Evolutionary conservation across 2,888 invertebrate species (phyloP), one percentile per base, ranked within the genome.

Genomic region (Coenonympha glycerion): DNA sequence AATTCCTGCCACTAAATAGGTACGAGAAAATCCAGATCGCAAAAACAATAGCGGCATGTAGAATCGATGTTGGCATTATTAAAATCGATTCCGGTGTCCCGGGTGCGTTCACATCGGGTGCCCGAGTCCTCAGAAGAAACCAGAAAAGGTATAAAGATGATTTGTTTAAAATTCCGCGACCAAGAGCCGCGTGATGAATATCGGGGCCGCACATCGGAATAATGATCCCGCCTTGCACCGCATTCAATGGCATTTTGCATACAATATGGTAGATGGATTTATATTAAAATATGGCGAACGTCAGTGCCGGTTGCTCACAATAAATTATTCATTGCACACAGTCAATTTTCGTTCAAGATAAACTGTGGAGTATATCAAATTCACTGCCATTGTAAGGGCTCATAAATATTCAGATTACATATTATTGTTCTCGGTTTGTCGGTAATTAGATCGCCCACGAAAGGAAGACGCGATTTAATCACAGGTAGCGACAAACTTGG

Each of bases 181-280:
- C 73, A 73, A 72, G 69, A 68, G 63, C 68, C 60, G 65, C 69
- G 76, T 85, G 86, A 86, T 87, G 85, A 81, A 86, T 85, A 87
- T 86, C 86, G 71, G 79, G 71, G 73, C 75, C 79, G 76, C 73
- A 76, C 80, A 81, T 81, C 80, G 78, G 83, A 83, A 87, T 87
- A 87, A 86, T 85, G 85, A 86, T 85, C 79, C 85, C 69, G 77
- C 67, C 81, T 79, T 80, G 83, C 80, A 81, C 82, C 73, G 86
- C 76, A 82, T 87, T 87, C 85, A 86, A 87, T 86, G 79, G 81
- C 75, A 84, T 86, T 87, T 87, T 86, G 86, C 86, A 86, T 87
- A 87, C 87, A 87, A 87, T 87, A 85, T 83, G 80, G 77, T 78
- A 76, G 84, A 87, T 83, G 84, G 83, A 83, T 87, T 85, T 85